These are phyloP conservation scores for Lottia scabra DNA, from an alignment of 2,888 invertebrate species.

Conservation along the genomic window DNA sequence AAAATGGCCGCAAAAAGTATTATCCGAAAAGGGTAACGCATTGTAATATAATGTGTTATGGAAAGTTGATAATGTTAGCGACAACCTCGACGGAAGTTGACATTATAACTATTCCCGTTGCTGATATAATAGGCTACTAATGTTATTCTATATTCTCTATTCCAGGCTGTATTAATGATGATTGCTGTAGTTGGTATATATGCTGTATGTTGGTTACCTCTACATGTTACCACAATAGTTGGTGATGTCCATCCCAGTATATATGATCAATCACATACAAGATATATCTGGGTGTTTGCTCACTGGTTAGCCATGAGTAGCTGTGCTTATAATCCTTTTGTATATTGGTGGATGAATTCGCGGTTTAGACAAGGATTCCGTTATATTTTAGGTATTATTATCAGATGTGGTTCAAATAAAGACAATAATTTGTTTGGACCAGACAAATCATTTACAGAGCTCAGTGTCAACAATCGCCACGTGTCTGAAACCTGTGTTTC, in stretches of 20 bases:
- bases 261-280: constrained; percentile 35
- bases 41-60: too few relatives aligned
- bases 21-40: too few relatives aligned
- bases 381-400: background rate
- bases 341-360: constrained; percentile 96
- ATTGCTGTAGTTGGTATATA: constrained; percentile 92
- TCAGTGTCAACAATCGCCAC: background rate
- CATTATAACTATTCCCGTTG: too few relatives aligned
- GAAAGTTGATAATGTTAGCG: too few relatives aligned
- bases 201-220: constrained; percentile 93
- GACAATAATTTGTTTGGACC: constrained; percentile 5
- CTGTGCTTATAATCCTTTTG: constrained; percentile 95
- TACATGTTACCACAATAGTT: constrained; percentile 90
- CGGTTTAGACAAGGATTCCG: constrained; percentile 70
- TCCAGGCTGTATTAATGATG: constrained; percentile 77
- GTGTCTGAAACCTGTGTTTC: background rate
- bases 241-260: constrained; percentile 43
- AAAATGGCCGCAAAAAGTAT: too few relatives aligned
- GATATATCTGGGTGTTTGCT: constrained; percentile 71
- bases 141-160: too few relatives aligned
- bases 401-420: background rate
- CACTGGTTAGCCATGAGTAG: constrained; percentile 92
- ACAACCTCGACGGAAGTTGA: too few relatives aligned
- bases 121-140: too few relatives aligned
- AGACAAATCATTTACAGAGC: background rate